Evolutionary conservation across 2,888 invertebrate genomes (phyloP).

Genomic region (Xanthorhoe designata): DNA sequence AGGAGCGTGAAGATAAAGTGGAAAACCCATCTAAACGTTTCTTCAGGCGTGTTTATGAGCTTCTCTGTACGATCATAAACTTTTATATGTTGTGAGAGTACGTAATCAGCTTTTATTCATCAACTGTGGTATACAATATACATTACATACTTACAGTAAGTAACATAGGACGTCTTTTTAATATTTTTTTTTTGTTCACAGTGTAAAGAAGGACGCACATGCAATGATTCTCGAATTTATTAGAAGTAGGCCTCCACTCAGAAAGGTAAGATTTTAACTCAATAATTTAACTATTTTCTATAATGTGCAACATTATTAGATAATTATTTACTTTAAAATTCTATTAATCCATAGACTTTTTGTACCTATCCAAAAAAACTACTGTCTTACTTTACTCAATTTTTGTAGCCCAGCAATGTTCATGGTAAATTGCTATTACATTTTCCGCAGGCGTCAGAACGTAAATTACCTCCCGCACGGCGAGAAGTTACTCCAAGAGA

Average conservation of each 20-base stretch:
- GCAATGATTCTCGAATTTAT: conserved; percentile 98
- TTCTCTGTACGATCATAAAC: no score
- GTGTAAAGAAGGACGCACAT: conserved; percentile 97
- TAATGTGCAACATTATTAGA: background rate
- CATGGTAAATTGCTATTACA: conserved; percentile 18
- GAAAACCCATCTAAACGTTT: background rate
- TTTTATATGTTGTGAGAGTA: background rate
- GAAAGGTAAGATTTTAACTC: conserved; percentile 87
- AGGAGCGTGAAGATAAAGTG: background rate
- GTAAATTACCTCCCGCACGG: conserved; percentile 91
- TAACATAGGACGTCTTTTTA: background rate
- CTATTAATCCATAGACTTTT: no score
- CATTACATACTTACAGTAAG: no score
- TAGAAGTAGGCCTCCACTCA: conserved; percentile 96
- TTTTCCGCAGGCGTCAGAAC: conserved; percentile 89
- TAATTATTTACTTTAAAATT: no score
- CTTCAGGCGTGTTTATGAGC: background rate
- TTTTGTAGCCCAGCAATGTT: background rate
- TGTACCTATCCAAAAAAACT: no score
- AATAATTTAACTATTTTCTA: background rate
- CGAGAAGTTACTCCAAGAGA: conserved; percentile 92
- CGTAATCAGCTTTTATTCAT: background rate
- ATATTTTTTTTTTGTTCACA: conserved; percentile 56
- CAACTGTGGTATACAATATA: no score
- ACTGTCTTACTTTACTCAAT: no score